Evolutionary conservation across 2,888 invertebrate species (phyloP), one percentile per base, ranked within the genome.

Genomic region (Phrixothrix hirtus): DNA sequence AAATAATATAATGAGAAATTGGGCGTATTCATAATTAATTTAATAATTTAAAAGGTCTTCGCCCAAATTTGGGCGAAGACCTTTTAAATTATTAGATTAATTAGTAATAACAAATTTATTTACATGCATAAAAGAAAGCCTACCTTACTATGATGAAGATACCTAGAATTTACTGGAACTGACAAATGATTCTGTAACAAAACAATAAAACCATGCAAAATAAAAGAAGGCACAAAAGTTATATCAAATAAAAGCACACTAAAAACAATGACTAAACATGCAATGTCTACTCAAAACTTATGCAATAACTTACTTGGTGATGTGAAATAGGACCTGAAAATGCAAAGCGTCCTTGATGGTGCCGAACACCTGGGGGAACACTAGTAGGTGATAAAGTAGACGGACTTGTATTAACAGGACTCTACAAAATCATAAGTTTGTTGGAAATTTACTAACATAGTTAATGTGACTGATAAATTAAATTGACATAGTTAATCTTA

Each of bases 181-280:
- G 87, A 87, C 84, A 89, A 88, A 85, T 87, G 88, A 83, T 85
- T 88, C 88, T 88, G 88, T 81, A 88, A 88, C 86, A 87, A 77
- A 75, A 77, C 71, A 73, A 68, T 69, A 77, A 75, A 77, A 77
- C 75, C 76, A 78, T 68, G 73, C 78, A 78, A 75, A 77, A 77
- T 77, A 77, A 77, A 76, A 70, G 72, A n/a, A n/a, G n/a, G n/a
- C n/a, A n/a, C n/a, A n/a, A n/a, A n/a, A n/a, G n/a, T n/a, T n/a
- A n/a, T n/a, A n/a, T n/a, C n/a, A n/a, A n/a, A n/a, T n/a, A n/a
- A 73, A 65, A 62, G 64, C 64, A 67, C 65, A 34, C n/a, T n/a
- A n/a, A n/a, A 55, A 61, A 55, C 49, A 29, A 52, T 51, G 51
- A 52, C 11, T 58, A 58, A 39, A 34, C 30, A 12, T 16, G 29